A percentile compares a stretch with the other conserved stretches of the same genome.
These are phyloP conservation scores for Harmothoe impar DNA, from an alignment of 2,888 invertebrate species.

Conservation along the genomic window DNA sequence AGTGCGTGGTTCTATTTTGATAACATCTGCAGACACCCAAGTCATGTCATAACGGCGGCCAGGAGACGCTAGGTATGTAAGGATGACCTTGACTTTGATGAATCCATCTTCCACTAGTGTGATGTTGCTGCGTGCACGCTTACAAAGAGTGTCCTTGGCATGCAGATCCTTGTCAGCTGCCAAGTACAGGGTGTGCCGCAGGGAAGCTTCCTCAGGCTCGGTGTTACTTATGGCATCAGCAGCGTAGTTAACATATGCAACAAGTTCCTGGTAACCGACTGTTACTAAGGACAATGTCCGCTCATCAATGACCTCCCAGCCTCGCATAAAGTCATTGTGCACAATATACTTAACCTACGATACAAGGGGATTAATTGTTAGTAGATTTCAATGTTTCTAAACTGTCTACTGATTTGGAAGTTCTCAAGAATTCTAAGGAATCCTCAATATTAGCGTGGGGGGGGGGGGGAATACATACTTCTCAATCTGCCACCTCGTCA, in stretches of 20 bases:
- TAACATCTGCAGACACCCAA: background rate
- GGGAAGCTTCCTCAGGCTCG: background rate
- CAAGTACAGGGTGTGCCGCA: background rate
- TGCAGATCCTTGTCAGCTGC: background rate
- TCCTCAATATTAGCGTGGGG: too few species aligned
- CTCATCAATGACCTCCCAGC: constrained; percentile 60
- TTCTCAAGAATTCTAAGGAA: too few species aligned
- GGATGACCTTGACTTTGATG: background rate
- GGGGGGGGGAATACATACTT: too few species aligned
- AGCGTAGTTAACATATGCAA: constrained; percentile 7
- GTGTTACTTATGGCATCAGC: background rate
- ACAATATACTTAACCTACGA: constrained; percentile 57
- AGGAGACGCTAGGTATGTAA: constrained; percentile 25
- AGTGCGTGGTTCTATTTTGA: background rate
- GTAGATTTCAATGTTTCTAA: background rate
- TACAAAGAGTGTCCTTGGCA: background rate
- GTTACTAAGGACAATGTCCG: constrained; percentile 35
- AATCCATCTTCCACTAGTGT: background rate
- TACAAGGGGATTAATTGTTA: background rate
- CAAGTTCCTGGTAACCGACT: constrained; percentile 32
- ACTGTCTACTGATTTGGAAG: background rate
- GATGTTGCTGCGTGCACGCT: background rate
- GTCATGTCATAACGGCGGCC: constrained; percentile 9
- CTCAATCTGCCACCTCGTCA: too few species aligned
- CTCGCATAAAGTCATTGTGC: constrained; percentile 60